Percentiles rank a stretch among this genome's conserved stretches.
These are phyloP conservation scores for Daptonema setosum DNA, from an alignment of 2,888 invertebrate genomes.

Conservation along the genomic window DNA sequence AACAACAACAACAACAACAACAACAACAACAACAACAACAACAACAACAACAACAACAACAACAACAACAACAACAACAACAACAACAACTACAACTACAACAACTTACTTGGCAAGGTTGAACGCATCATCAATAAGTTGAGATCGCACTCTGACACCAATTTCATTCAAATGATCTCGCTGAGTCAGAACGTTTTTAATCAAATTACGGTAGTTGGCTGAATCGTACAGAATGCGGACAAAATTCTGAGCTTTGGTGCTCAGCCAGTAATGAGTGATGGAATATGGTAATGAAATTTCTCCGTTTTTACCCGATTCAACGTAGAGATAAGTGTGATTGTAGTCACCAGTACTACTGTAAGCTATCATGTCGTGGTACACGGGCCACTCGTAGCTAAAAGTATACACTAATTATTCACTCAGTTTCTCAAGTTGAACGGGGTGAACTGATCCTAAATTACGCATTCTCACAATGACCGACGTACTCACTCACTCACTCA, in stretches of 20 bases:
- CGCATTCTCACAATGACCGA: no score
- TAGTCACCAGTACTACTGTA: neutral
- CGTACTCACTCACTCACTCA: no score
- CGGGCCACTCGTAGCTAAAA: neutral
- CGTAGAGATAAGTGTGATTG: neutral
- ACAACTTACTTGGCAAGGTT: constrained; percentile 3
- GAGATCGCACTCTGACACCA: neutral
- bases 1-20: no score
- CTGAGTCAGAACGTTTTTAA: no score
- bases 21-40: no score
- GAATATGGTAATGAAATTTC: neutral
- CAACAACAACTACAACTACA: no score
- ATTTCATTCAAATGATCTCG: neutral
- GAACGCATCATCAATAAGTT: constrained; percentile 7
- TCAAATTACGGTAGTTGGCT: no score
- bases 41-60: no score
- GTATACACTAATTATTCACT: no score
- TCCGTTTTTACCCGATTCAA: neutral
- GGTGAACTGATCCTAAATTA: no score
- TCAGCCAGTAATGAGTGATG: constrained; percentile 1
- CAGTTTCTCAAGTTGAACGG: no score
- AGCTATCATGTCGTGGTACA: neutral
- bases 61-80: no score
- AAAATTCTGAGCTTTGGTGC: constrained; percentile 2
- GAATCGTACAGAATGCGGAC: neutral